Conservation (phyloP, 2,797 vertebrate genomes). For the Pachyuromys duprasi region DNA sequence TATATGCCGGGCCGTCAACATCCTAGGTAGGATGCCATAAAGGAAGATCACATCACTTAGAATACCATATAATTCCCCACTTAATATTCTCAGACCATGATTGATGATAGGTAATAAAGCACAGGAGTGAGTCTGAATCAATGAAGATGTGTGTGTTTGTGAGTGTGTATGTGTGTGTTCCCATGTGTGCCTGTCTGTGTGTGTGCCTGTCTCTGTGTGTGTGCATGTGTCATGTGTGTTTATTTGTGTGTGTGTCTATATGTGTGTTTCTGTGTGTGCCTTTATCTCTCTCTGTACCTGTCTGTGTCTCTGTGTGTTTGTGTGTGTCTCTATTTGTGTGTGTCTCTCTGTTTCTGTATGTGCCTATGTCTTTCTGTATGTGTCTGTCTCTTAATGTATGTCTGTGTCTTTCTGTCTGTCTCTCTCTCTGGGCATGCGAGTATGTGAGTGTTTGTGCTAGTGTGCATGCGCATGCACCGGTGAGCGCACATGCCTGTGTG, state of each 20-base stretch:
- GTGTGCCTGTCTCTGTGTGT: neutral
- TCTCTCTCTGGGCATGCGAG: neutral
- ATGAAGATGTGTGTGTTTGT: neutral
- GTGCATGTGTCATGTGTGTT: no score
- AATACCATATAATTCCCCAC: neutral
- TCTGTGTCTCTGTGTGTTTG: neutral
- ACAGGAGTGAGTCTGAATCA: neutral
- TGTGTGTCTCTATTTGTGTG: neutral
- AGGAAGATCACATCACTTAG: neutral
- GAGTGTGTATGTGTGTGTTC: neutral
- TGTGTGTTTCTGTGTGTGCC: neutral
- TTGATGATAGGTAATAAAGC: neutral
- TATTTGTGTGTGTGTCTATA: neutral
- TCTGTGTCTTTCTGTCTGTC: neutral
- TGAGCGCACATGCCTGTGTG: neutral
- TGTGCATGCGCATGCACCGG: no score
- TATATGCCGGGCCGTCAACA: no score
- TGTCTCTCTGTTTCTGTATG: neutral
- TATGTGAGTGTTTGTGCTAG: neutral
- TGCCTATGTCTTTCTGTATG: neutral
- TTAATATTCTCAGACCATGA: neutral
- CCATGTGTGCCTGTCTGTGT: neutral
- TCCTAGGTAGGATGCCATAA: neutral
- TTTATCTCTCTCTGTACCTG: fast-evolving
- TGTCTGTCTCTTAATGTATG: neutral